Percentiles rank a stretch among this genome's conserved stretches.
These are phyloP conservation scores for Rachycentron canadum DNA, from an alignment of 2,797 vertebrate species.

Conservation along the genomic window DNA sequence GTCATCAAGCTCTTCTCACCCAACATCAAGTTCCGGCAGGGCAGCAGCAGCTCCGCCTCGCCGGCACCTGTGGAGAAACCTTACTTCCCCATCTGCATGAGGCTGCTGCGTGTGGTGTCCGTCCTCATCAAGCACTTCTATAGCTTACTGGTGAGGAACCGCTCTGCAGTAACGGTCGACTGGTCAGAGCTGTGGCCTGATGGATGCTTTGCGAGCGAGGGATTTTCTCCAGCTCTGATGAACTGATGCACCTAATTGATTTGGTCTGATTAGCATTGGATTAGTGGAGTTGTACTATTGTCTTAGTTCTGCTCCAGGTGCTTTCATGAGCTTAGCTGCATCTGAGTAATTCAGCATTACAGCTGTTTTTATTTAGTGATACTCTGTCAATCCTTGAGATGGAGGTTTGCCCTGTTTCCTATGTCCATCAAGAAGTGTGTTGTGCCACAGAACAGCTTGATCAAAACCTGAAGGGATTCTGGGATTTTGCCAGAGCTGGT, in stretches of 20 bases:
- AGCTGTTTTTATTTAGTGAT: conserved; percentile 50
- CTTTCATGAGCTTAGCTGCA: conserved; percentile 57
- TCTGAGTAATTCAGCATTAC: conserved; percentile 36
- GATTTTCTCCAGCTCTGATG: conserved; percentile 38
- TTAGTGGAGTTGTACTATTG: conserved; percentile 47
- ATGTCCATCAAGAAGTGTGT: background rate
- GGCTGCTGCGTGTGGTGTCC: conserved; percentile 96
- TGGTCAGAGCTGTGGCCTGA: conserved; percentile 11
- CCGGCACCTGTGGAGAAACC: conserved; percentile 98
- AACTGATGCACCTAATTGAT: conserved; percentile 55
- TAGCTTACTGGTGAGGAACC: conserved; percentile 91
- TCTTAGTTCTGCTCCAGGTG: conserved; percentile 60
- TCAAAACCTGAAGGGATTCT: conserved; percentile 12
- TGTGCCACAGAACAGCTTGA: conserved; percentile 5
- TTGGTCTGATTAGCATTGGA: conserved; percentile 59
- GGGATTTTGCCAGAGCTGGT: conserved; percentile 11
- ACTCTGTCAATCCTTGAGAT: conserved; percentile 23
- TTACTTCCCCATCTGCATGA: conserved; percentile 99
- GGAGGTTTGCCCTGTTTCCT: conserved; percentile 20
- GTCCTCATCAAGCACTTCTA: conserved; percentile 99
- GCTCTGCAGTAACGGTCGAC: conserved; percentile 5
- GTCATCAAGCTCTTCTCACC: conserved; percentile 99
- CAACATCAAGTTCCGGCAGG: conserved; percentile 99
- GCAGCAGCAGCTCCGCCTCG: conserved; percentile 89
- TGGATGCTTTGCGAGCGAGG: conserved; percentile 23